Evolutionary conservation across 2,797 vertebrate genomes (phyloP).

Genomic region (Protonibea diacanthus): DNA sequence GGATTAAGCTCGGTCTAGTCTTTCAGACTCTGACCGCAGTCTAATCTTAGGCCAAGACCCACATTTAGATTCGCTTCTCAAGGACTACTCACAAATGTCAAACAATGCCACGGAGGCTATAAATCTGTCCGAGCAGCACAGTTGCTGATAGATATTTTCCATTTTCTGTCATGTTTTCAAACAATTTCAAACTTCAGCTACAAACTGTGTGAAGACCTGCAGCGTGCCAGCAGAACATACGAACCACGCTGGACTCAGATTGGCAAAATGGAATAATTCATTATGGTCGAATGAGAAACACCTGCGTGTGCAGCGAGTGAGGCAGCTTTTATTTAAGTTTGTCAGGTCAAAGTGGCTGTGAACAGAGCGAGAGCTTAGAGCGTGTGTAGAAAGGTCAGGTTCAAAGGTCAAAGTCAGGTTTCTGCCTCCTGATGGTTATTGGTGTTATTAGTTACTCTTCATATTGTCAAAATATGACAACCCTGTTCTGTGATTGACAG

Average conservation of each 20-base stretch:
- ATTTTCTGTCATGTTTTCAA: constrained; percentile 20
- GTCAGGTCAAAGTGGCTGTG: background rate
- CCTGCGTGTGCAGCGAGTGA: background rate
- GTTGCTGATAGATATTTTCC: constrained; percentile 42
- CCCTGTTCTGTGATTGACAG: constrained; percentile 28
- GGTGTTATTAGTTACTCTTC: no score
- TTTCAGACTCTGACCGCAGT: constrained; percentile 62
- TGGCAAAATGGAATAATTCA: background rate
- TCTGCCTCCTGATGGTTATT: no score
- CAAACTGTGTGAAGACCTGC: background rate
- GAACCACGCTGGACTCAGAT: background rate
- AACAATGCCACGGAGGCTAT: constrained; percentile 9
- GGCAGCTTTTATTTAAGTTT: background rate
- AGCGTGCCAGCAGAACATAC: background rate
- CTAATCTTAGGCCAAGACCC: constrained; percentile 57
- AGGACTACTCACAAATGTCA: constrained; percentile 19
- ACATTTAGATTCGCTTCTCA: constrained; percentile 51
- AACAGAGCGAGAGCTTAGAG: no score
- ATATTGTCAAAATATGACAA: background rate
- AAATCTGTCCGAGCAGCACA: constrained; percentile 8
- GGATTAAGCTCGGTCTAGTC: constrained; percentile 56
- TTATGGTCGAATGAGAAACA: constrained; percentile 8
- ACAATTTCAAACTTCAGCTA: background rate
- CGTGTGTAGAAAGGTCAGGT: background rate
- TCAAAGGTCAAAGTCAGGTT: background rate